Percentiles rank a stretch among this genome's conserved stretches.
Evolutionary conservation across 1,140 invertebrate genomes (phyloP).

Genomic region (Polyergus mexicanus): DNA sequence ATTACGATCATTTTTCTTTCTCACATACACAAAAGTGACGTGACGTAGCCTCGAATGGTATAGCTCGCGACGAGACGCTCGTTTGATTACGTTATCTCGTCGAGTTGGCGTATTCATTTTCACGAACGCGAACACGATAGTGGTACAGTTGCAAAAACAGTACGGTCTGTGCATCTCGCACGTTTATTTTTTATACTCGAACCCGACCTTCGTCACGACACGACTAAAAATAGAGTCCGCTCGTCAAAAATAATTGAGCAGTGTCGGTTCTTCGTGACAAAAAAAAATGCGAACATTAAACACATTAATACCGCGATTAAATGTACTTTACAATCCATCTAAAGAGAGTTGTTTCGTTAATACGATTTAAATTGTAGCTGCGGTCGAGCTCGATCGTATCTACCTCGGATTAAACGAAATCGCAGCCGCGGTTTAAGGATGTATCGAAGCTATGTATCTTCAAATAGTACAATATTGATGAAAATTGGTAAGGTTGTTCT

Average conservation of each 20-base stretch:
- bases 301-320: background rate
- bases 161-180: background rate
- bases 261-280: background rate
- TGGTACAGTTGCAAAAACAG: background rate
- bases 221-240: conserved; percentile 29
- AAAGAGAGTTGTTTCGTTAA: background rate
- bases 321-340: background rate
- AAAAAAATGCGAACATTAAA: background rate
- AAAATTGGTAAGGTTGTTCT: too few relatives aligned
- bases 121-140: conserved; percentile 13
- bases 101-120: conserved; percentile 24
- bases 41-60: background rate
- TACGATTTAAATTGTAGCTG: background rate
- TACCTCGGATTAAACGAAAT: conserved; percentile 17
- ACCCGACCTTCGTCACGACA: conserved; percentile 23
- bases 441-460: too few relatives aligned
- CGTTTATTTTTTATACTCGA: conserved; percentile 46
- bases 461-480: too few relatives aligned
- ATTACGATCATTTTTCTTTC: background rate
- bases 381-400: background rate
- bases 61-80: conserved; percentile 16
- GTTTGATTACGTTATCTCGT: conserved; percentile 43
- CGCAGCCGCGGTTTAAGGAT: conserved; percentile 6
- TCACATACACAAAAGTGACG: background rate
- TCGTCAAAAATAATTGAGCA: background rate